Evolutionary conservation across 1,140 invertebrate genomes (phyloP).

Genomic region (Trinorchestia longiramus): DNA sequence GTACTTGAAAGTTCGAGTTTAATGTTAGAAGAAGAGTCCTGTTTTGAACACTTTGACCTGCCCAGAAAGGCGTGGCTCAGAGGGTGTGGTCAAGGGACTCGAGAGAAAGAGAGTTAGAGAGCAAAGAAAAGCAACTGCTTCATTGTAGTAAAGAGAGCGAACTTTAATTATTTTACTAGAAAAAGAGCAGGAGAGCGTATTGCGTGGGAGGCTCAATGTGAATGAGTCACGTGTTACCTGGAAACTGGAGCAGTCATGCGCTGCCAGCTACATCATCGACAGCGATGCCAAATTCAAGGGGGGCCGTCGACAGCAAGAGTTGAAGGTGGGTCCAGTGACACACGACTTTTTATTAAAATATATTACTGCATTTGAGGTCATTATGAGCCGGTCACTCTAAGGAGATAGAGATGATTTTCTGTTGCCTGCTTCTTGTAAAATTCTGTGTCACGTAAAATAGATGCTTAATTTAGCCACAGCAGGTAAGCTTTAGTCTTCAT

Average conservation of each 20-base stretch:
- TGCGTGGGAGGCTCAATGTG: not conserved
- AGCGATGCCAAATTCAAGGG: not conserved
- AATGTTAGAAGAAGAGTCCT: not conserved
- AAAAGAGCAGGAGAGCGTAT: slow-evolving; percentile 5
- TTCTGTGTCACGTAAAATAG: not conserved
- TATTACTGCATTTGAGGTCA: not conserved
- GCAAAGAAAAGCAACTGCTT: not conserved
- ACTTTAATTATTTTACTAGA: not conserved
- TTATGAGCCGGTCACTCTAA: not conserved
- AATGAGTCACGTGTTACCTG: slow-evolving; percentile 12
- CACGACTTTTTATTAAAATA: not conserved
- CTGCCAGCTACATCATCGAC: not conserved
- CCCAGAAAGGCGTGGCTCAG: not conserved
- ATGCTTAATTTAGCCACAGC: not conserved
- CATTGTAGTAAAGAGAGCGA: slow-evolving; percentile 10
- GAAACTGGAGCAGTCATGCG: not conserved
- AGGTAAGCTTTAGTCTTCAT: not conserved
- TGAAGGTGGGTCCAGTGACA: not conserved
- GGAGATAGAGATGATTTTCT: not conserved
- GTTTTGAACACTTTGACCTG: not conserved
- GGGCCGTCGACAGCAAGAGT: not conserved
- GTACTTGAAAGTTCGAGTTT: not conserved
- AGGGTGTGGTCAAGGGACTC: not conserved
- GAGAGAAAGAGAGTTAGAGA: not conserved
- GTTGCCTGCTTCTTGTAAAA: not conserved